Evolutionary conservation across 2,888 invertebrate genomes (phyloP), one percentile per base, ranked within the genome.

Genomic region (Eupithecia abbreviata): DNA sequence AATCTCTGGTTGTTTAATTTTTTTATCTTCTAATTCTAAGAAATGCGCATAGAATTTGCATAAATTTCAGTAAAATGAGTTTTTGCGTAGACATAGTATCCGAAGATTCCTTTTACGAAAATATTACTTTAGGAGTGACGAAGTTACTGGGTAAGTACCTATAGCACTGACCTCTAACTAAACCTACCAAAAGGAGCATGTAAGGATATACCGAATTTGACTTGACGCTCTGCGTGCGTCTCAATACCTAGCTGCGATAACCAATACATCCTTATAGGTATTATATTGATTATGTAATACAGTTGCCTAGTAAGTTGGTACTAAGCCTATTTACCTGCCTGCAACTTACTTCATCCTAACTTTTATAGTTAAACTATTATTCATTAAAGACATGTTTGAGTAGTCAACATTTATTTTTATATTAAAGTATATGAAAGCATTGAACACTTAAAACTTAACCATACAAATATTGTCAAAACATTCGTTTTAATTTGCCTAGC

Each of bases 71-170:
- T 77, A 84, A 80, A 77, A 97, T 97, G 97, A 96, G 96, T 84
- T 96, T 96, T 87, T 96, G 96, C 85, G 96, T 97, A 47, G 97
- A 97, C 89, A 93, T 96, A 83, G 96, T 97, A 58, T 96, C 96
- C 42, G 97, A 97, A 89, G 97, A 97, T 86, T 96, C 97, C 3
- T 97, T 97, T 87, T 97, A 97, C 90, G 96, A 97, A 90, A 97
- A 97, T 90, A 93, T 97, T 72, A 96, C 97, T 49, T 90, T 97
- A 80, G 97, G 97, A 65, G 93, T 97, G 49, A 95, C 96, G 1
- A 96, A 96, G 91, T 88, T 96, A 78, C 91, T 97, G 81, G 96
- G 96, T 96, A 72, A 71, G 78, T 81, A 75, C 7, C 10, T 6
- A 7, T 30, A 30, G 30, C 0, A 30, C 30, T 30, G 30, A 30